Percentiles rank a stretch among this genome's conserved stretches.
phyloP scores from a whole-genome alignment of 2,113 vertebrate genomes.

The Mesoclemmys tuberculata region DNA sequence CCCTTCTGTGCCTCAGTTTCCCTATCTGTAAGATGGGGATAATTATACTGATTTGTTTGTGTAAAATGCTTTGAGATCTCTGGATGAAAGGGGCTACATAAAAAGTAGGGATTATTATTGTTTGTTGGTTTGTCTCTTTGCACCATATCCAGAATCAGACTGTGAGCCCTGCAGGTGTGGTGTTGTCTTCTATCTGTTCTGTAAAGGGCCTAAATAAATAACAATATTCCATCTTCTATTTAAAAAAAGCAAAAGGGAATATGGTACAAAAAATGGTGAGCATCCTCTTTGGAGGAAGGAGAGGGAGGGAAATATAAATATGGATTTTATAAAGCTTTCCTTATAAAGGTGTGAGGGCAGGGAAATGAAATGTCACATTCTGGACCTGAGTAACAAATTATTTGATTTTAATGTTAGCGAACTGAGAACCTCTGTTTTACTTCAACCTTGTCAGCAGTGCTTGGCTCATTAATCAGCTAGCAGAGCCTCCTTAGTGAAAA shows the following conservation, averaged over 20 bases:
- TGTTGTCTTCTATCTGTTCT: background rate
- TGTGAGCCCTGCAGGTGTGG: background rate
- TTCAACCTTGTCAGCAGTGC: fast-evolving
- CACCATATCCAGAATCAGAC: background rate
- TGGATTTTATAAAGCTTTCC: background rate
- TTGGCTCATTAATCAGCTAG: background rate
- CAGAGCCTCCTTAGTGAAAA: background rate
- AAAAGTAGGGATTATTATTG: background rate
- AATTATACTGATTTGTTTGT: background rate
- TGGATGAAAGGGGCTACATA: background rate
- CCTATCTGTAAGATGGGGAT: no score
- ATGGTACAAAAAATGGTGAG: background rate
- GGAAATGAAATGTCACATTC: background rate
- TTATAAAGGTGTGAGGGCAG: background rate
- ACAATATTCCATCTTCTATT: conserved; percentile 5
- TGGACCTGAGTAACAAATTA: background rate
- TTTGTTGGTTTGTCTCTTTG: background rate
- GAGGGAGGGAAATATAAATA: conserved; percentile 1
- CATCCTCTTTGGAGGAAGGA: conserved; percentile 26
- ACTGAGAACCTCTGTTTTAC: background rate
- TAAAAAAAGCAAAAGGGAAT: background rate
- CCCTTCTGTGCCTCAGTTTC: no score
- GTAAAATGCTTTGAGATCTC: background rate
- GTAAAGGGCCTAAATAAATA: background rate
- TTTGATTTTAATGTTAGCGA: background rate